Conservation (phyloP, 64 coral and sea anemone species). For the Stichodactyla helianthus region DNA sequence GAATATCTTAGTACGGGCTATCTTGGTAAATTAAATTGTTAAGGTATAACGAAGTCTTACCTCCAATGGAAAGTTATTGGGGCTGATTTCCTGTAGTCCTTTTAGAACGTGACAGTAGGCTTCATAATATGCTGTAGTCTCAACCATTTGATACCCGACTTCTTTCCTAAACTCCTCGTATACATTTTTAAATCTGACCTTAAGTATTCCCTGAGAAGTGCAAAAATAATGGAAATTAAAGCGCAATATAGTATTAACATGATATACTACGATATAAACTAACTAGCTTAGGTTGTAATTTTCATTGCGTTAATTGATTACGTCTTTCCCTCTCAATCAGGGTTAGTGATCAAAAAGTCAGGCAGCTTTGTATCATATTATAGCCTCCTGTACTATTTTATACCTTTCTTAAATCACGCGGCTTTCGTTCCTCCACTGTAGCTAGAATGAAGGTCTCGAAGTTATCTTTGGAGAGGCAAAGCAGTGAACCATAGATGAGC, state of each 20-base stretch:
- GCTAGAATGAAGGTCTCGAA: slow-evolving; percentile 50
- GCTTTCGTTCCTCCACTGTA: slow-evolving; percentile 46
- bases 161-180: neutral
- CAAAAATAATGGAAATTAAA: neutral
- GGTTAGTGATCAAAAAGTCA: too few species aligned
- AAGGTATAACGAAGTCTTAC: neutral
- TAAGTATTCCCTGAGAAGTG: neutral
- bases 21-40: too few species aligned
- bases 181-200: neutral
- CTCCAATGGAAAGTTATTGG: slow-evolving; percentile 67
- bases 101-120: slow-evolving; percentile 78
- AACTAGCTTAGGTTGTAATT: too few species aligned
- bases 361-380: neutral
- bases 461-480: slow-evolving; percentile 56
- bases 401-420: slow-evolving; percentile 34
- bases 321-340: too few species aligned
- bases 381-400: neutral
- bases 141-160: slow-evolving; percentile 78
- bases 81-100: slow-evolving; percentile 50
- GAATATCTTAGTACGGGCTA: too few species aligned
- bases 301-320: too few species aligned
- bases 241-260: neutral
- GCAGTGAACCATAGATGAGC: slow-evolving; percentile 48
- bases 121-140: slow-evolving; percentile 95
- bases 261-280: too few species aligned